Evolutionary conservation across 2,888 invertebrate genomes (phyloP).

Genomic region (Vandiemenella viatica): DNA sequence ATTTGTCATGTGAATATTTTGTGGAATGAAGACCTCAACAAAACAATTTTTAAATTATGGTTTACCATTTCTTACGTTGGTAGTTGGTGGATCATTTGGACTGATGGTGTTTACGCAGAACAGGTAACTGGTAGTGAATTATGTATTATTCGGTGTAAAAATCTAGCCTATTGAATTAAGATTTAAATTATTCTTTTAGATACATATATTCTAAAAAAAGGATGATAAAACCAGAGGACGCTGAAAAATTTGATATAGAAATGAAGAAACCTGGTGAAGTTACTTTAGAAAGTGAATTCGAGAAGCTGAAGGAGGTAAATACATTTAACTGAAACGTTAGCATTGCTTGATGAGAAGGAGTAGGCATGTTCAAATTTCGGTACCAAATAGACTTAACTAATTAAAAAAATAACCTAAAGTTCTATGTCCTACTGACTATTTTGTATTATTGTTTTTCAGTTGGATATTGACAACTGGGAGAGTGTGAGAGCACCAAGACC

Average conservation of each 20-base stretch:
- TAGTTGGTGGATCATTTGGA: constrained; percentile 64
- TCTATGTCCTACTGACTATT: neutral
- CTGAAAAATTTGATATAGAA: constrained; percentile 47
- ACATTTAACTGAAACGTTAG: too few relatives aligned
- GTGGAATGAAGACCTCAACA: too few relatives aligned
- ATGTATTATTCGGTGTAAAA: constrained; percentile 5
- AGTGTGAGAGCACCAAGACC: constrained; percentile 6
- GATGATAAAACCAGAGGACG: constrained; percentile 41
- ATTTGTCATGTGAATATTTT: too few relatives aligned
- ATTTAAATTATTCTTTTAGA: too few relatives aligned
- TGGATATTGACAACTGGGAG: constrained; percentile 8
- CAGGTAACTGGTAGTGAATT: constrained; percentile 34
- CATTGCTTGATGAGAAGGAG: too few relatives aligned
- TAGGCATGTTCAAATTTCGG: neutral
- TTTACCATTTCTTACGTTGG: constrained; percentile 53
- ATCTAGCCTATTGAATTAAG: too few relatives aligned
- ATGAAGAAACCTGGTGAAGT: constrained; percentile 51
- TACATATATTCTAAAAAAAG: too few relatives aligned
- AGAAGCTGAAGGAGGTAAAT: constrained; percentile 44
- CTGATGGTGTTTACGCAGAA: constrained; percentile 57
- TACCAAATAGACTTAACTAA: neutral
- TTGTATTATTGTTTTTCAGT: neutral
- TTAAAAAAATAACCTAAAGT: neutral
- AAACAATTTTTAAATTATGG: constrained; percentile 40
- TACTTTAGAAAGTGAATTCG: constrained; percentile 57